Base-by-base conservation (phyloP, 64 coral and sea anemone genomes). In the Anthopleura sola region DNA sequence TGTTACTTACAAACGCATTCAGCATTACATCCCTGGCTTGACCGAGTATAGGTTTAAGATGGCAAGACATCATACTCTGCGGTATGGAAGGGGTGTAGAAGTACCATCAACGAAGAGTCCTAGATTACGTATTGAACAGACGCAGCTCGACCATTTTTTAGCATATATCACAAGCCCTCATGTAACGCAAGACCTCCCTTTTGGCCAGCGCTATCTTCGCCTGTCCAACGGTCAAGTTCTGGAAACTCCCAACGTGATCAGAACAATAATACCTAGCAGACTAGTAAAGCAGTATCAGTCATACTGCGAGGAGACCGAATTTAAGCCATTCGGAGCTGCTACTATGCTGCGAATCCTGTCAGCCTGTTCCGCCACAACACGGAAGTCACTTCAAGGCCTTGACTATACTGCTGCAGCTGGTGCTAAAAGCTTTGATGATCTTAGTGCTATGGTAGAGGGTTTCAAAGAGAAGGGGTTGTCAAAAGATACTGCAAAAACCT, bases 121-220 rank as follows among this genome's bases (percentile, higher is more conserved):
- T 68, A 68, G 83, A 64, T 66, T 48, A 33, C 49, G 62, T 37
- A 55, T 87, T 34, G 50, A 87, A 26, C 53, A 15, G 33, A 87
- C 20, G 17, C 69, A 87, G 85, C 74, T 87, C 15, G 48, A 87
- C 71, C 74, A 78, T 24, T 87, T 87, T 78, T 87, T 87, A 26
- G 26, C 49, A 12, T 78, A 78, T 55, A 87, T 87, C 37, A 87
- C 85, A 24, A 78, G 85, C 39, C 85, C 85, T 71, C 71, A 87
- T 24, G 74, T 87, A 31, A 87, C 57, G 21, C 85, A 87, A 54
- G 71, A n/a, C n/a, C n/a, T n/a, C n/a, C n/a, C n/a, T n/a, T n/a
- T n/a, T n/a, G n/a, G n/a, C n/a, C n/a, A n/a, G n/a, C n/a, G n/a
- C n/a, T n/a, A n/a, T n/a, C n/a, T n/a, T n/a, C n/a, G n/a, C n/a